Evolutionary conservation across 2,888 invertebrate genomes (phyloP).

Genomic region (Marronus borbonicus): DNA sequence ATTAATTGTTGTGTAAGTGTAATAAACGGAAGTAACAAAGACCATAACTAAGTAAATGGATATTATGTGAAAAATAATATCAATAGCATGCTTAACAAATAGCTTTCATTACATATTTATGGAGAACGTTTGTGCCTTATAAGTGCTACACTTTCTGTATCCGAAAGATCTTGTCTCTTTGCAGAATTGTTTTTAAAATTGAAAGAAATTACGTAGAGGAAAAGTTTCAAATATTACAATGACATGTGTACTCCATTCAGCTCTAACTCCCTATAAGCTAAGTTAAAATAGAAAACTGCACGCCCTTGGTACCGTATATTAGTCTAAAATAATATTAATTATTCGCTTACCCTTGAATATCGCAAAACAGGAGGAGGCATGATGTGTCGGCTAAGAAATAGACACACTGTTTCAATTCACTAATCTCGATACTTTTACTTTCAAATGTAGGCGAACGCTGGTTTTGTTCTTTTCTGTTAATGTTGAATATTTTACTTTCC

Average conservation of each 20-base stretch:
- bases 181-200: too few species aligned
- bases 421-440: conserved; percentile 66
- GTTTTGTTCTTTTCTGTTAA: conserved; percentile 66
- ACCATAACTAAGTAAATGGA: too few species aligned
- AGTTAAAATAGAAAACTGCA: background rate
- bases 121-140: too few species aligned
- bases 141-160: too few species aligned
- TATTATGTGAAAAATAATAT: too few species aligned
- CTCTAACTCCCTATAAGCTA: background rate
- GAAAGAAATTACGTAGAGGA: too few species aligned
- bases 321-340: conserved; percentile 28
- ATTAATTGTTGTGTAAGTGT: too few species aligned
- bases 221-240: too few species aligned
- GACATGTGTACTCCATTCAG: background rate
- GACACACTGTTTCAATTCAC: conserved; percentile 47
- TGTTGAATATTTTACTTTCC: conserved; percentile 62
- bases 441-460: conserved; percentile 67
- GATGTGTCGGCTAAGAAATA: conserved; percentile 43
- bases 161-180: too few species aligned
- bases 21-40: too few species aligned
- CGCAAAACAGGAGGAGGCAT: conserved; percentile 41
- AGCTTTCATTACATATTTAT: too few species aligned
- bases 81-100: too few species aligned
- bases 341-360: conserved; percentile 49
- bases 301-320: conserved; percentile 23